Evolutionary conservation across 23 tunicate genomes (phyloP).

Genomic region (Halocynthia roretzi): DNA sequence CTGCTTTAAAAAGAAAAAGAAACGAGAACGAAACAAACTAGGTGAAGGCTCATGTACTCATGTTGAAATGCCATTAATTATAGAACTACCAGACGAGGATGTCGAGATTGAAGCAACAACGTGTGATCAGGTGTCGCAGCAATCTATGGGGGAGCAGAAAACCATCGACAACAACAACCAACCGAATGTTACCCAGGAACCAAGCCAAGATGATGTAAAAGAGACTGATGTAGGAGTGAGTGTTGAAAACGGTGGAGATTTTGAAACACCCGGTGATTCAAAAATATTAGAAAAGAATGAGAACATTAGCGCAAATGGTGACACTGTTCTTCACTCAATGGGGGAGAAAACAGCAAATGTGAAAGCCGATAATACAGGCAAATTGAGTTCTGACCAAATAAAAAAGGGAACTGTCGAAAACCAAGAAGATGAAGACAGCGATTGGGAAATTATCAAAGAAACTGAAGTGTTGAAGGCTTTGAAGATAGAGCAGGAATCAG

Average conservation of each 20-base stretch:
- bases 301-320: too few relatives aligned
- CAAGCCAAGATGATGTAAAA: background rate
- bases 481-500: background rate
- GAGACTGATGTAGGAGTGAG: background rate
- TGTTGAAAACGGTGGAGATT: too few relatives aligned
- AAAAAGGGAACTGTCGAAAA: background rate
- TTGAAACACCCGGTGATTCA: too few relatives aligned
- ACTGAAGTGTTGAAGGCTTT: too few relatives aligned
- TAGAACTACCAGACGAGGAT: conserved; percentile 60
- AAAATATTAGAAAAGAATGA: too few relatives aligned
- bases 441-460: too few relatives aligned
- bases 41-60: background rate
- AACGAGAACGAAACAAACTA: too few relatives aligned
- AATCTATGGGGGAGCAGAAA: background rate
- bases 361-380: background rate
- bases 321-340: too few relatives aligned
- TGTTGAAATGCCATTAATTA: conserved; percentile 53
- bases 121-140: background rate
- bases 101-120: background rate
- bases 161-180: background rate
- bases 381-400: background rate
- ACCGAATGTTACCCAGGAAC: conserved; percentile 1
- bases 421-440: too few relatives aligned
- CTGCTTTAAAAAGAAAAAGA: too few relatives aligned
- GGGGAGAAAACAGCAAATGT: too few relatives aligned